Evolutionary conservation across 2,888 invertebrate species (phyloP), one percentile per base, ranked within the genome.

Genomic region (Gymnocheta viridis): DNA sequence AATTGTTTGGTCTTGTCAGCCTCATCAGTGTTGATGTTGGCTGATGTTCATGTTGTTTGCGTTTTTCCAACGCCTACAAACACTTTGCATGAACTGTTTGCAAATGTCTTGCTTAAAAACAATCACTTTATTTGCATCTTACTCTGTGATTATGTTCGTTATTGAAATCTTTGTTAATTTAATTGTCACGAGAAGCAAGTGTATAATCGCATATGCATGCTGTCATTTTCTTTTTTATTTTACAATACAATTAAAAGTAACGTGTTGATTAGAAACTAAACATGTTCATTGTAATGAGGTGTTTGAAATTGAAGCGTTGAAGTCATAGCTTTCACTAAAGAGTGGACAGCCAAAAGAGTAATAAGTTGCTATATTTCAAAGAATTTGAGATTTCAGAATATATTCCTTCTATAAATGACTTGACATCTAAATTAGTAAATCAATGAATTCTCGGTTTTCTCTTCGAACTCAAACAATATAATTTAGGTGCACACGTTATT

Each of bases 21-120:
- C 56, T 81, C 84, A 84, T 84, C 84, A 84, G 73, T 47, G 49
- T 49, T 51, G 67, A 27, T 67, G 66, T 67, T 35, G 38, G 47
- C 17, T 69, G 83, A 67, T 72, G 76, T 80, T 83, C 76, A 73
- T 84, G 80, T 83, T 83, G 67, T 19, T 60, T 62, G 32, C n/a
- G 12, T 24, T 62, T 32, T 60, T 47, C 4, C 49, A 67, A 84
- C 84, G 80, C 84, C 84, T 62, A 77, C 84, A 84, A 81, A 60
- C 44, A 44, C 35, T 72, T 69, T 67, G 32, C 19, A 67, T 56
- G 19, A 47, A n/a, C 38, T 51, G 41, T 44, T 10, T 44, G n/a
- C 12, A 62, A 47, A 74, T 51, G 9, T 44, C 14, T 58, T 1
- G 22, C n/a, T 60, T 54, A 1, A 64, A 41, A 69, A 73, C 78